Conservation (phyloP, 2,113 vertebrate species). For the Anthoscopus minutus region DNA sequence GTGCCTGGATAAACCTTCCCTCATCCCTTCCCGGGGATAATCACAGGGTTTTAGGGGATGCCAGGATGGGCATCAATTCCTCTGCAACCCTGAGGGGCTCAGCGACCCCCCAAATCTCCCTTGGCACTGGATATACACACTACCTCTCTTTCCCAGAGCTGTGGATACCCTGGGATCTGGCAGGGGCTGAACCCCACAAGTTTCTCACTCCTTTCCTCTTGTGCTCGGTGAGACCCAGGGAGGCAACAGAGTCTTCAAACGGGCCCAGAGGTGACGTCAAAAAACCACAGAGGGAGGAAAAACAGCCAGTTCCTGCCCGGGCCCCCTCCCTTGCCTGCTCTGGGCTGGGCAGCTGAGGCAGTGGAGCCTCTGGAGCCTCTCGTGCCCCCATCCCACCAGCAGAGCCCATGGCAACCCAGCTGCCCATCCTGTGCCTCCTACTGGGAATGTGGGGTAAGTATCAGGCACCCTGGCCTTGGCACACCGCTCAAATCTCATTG, state of each 20-base stretch:
- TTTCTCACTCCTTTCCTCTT: neutral
- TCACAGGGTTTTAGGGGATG: neutral
- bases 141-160: too few relatives aligned
- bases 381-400: neutral
- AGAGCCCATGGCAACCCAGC: conserved; percentile 2
- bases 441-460: conserved; percentile 67
- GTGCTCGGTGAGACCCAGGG: neutral
- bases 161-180: neutral
- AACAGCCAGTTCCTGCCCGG: conserved; percentile 29
- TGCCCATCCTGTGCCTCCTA: neutral
- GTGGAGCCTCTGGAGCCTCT: neutral
- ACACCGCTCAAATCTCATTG: fast-evolving
- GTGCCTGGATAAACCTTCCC: neutral
- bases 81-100: neutral
- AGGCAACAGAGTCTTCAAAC: conserved; percentile 57
- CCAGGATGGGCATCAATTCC: neutral
- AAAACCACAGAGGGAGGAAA: conserved; percentile 50
- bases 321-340: neutral
- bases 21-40: fast-evolving
- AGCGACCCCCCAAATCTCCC: neutral
- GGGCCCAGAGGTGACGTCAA: conserved; percentile 33
- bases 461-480: fast-evolving
- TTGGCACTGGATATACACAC: fast-evolving
- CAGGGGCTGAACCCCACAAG: fast-evolving
- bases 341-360: neutral